Evolutionary conservation across 2,888 invertebrate genomes (phyloP).

Genomic region (Diarsia mendica): DNA sequence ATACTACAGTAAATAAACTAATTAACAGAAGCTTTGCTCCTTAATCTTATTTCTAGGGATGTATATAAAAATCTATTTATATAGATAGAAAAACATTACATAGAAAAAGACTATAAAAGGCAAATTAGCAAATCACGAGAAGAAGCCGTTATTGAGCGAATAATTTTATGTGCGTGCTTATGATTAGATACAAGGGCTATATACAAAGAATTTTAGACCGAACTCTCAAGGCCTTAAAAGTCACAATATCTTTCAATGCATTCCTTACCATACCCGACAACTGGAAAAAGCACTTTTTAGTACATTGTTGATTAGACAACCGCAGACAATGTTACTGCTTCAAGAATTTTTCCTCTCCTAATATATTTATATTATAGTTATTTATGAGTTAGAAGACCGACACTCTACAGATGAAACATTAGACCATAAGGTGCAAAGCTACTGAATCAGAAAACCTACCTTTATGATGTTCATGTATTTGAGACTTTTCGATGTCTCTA

Average conservation of each 20-base stretch:
- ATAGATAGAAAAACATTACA: slow-evolving; percentile 77
- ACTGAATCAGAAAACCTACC: slow-evolving; percentile 49
- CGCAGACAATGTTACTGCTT: slow-evolving; percentile 24
- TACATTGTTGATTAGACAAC: slow-evolving; percentile 21
- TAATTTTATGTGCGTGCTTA: slow-evolving; percentile 84
- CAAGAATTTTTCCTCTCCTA: slow-evolving; percentile 25
- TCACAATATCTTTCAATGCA: slow-evolving; percentile 46
- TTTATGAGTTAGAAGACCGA: slow-evolving; percentile 16
- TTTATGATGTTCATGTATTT: slow-evolving; percentile 40
- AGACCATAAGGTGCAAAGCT: slow-evolving; percentile 56
- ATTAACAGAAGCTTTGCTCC: slow-evolving; percentile 85
- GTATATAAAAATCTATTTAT: slow-evolving; percentile 82
- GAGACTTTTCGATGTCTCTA: slow-evolving; percentile 22
- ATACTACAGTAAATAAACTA: slow-evolving; percentile 73
- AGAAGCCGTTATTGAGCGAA: slow-evolving; percentile 84
- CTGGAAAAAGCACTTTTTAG: slow-evolving; percentile 44
- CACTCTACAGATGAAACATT: slow-evolving; percentile 60
- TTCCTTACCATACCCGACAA: slow-evolving; percentile 30
- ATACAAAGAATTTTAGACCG: slow-evolving; percentile 76
- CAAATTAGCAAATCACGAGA: slow-evolving; percentile 88
- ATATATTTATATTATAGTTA: slow-evolving; percentile 21
- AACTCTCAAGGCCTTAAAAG: slow-evolving; percentile 72
- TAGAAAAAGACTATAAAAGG: slow-evolving; percentile 85
- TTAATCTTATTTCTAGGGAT: slow-evolving; percentile 69
- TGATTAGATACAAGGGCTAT: slow-evolving; percentile 71